Conservation (phyloP, 2,113 vertebrate species). For the Aegithalos caudatus region DNA sequence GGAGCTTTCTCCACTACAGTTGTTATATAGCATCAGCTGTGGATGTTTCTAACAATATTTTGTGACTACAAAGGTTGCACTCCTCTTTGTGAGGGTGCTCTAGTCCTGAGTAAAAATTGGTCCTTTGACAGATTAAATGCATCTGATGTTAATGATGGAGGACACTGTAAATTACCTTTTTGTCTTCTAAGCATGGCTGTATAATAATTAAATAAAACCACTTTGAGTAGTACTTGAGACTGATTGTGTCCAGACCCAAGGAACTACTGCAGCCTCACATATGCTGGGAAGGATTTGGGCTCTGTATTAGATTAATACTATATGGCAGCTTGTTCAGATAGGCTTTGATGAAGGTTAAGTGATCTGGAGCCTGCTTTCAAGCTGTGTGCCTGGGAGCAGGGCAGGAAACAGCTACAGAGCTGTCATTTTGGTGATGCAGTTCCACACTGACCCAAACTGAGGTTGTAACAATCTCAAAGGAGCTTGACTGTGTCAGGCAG, state of each 20-base stretch:
- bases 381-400: background rate
- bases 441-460: background rate
- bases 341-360: background rate
- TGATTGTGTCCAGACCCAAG: background rate
- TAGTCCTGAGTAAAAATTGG: fast-evolving
- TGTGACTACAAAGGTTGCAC: fast-evolving
- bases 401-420: background rate
- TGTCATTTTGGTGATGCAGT: background rate
- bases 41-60: background rate
- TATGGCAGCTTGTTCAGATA: background rate
- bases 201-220: background rate
- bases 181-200: background rate
- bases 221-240: background rate
- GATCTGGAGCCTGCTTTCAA: background rate
- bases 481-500: fast-evolving
- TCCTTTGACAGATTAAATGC: background rate
- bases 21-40: background rate
- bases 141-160: background rate
- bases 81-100: background rate
- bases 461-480: background rate
- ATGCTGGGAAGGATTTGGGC: background rate
- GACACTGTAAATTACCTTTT: background rate
- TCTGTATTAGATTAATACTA: background rate
- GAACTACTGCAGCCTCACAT: background rate
- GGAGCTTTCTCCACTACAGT: background rate